These are phyloP conservation scores for Genyomyrus donnyi DNA, from an alignment of 2,113 vertebrate species.

Conservation along the genomic window DNA sequence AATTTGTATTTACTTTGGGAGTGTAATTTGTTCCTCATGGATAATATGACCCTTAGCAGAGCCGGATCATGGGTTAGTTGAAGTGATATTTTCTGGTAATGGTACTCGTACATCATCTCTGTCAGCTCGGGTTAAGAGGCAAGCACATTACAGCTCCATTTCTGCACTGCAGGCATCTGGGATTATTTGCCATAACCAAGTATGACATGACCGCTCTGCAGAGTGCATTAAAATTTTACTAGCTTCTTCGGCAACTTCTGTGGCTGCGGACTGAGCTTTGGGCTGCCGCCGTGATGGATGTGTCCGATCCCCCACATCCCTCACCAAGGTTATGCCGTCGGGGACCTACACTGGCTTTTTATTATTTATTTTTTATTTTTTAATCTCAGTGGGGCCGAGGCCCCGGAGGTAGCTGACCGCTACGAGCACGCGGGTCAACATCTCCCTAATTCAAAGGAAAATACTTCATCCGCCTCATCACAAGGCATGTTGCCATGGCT, in stretches of 20 bases:
- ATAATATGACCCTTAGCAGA: slow-evolving; percentile 99
- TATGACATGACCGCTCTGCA: slow-evolving; percentile 97
- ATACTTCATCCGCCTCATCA: neutral
- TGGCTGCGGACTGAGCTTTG: slow-evolving; percentile 63
- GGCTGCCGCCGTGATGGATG: slow-evolving; percentile 75
- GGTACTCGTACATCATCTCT: slow-evolving; percentile 99
- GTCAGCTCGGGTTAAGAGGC: slow-evolving; percentile 99
- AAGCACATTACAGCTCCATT: slow-evolving; percentile 99
- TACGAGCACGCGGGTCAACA: neutral
- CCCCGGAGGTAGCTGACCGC: neutral
- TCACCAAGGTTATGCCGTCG: slow-evolving; percentile 73
- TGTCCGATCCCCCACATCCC: slow-evolving; percentile 65
- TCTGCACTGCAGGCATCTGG: slow-evolving; percentile 98
- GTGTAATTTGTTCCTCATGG: slow-evolving; percentile 99
- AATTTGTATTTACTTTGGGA: slow-evolving; percentile 99
- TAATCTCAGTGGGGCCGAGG: neutral
- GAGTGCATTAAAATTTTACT: slow-evolving; percentile 99
- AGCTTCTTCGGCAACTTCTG: slow-evolving; percentile 82
- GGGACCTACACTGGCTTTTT: slow-evolving; percentile 33
- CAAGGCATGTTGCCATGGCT: neutral
- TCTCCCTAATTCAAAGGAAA: slow-evolving; percentile 2
- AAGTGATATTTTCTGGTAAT: slow-evolving; percentile 99
- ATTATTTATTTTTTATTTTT: slow-evolving; percentile 10
- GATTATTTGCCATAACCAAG: slow-evolving; percentile 99
- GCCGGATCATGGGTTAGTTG: slow-evolving; percentile 99